Percentiles rank a stretch among this genome's conserved stretches.
Conservation (phyloP, 2,888 invertebrate genomes). For the Drosophila mettleri region DNA sequence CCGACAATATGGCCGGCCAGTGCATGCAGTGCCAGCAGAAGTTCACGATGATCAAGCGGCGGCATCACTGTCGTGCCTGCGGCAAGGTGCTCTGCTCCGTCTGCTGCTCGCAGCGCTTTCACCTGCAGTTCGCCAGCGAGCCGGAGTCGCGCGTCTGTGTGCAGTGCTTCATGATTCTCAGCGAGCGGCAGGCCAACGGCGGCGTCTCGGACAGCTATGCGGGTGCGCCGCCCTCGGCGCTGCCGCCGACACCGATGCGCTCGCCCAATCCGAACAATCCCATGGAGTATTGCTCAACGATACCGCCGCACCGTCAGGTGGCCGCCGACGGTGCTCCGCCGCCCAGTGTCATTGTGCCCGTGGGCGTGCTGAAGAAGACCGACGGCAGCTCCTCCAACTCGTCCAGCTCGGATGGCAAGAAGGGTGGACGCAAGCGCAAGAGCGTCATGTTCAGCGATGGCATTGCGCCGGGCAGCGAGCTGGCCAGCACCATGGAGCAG, state of each 20-base stretch:
- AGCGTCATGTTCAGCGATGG: constrained; percentile 96
- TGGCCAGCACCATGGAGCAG: constrained; percentile 90
- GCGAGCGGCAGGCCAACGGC: constrained; percentile 82
- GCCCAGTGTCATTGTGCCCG: constrained; percentile 93
- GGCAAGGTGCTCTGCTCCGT: constrained; percentile 92
- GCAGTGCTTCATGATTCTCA: constrained; percentile 88
- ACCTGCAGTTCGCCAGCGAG: constrained; percentile 90
- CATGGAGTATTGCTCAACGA: constrained; percentile 93
- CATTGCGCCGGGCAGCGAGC: constrained; percentile 93
- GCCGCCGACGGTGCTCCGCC: constrained; percentile 85
- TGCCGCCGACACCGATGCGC: constrained; percentile 75
- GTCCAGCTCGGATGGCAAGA: constrained; percentile 82
- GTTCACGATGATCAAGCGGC: constrained; percentile 92
- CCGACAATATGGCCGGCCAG: constrained; percentile 91
- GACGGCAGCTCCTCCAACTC: constrained; percentile 84
- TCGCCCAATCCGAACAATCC: constrained; percentile 94
- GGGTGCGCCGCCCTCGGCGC: constrained; percentile 14
- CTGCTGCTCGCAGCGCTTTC: constrained; percentile 90
- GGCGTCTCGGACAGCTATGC: constrained; percentile 18
- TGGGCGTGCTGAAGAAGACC: constrained; percentile 90
- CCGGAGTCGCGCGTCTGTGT: constrained; percentile 92
- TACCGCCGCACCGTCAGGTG: constrained; percentile 92
- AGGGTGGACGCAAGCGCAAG: constrained; percentile 87
- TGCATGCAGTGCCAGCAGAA: constrained; percentile 93
- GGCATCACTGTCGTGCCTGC: constrained; percentile 95